Conservation (phyloP, 2,113 vertebrate genomes). For the Lepidothrix coronata region DNA sequence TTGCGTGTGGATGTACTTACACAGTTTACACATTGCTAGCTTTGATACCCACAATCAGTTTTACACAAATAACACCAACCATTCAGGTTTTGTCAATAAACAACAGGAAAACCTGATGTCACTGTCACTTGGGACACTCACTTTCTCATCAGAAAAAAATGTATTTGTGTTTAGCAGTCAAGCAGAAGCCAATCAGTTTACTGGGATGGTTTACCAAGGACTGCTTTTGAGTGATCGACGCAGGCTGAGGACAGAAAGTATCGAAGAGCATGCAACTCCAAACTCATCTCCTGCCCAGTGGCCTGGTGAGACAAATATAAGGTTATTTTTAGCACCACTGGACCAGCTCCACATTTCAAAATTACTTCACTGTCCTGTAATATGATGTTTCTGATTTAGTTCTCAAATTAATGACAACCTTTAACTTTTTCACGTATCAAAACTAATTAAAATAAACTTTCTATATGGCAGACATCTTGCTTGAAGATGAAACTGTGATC, state of each 20-base stretch:
- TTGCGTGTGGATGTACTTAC: not conserved
- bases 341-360: not conserved
- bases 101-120: not conserved
- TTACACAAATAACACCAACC: not conserved
- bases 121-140: not conserved
- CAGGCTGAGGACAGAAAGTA: conserved; percentile 92
- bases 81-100: not conserved
- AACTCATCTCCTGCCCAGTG: conserved; percentile 92
- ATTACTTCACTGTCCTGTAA: not conserved
- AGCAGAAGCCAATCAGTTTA: conserved; percentile 91
- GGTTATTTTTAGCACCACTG: not conserved
- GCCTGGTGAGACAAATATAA: conserved; percentile 83
- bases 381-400: not conserved
- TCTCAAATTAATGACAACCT: not conserved
- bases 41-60: not conserved
- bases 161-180: conserved; percentile 80
- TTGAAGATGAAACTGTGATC: not conserved
- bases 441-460: not conserved
- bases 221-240: conserved; percentile 93
- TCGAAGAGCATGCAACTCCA: conserved; percentile 94
- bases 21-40: not conserved
- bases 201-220: conserved; percentile 97
- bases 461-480: not conserved
- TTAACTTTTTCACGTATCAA: not conserved
- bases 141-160: conserved; percentile 11